Percentiles rank a stretch among this genome's conserved stretches.
These are phyloP conservation scores for Drosophila elegans DNA, from an alignment of 1,140 invertebrate species.

Conservation along the genomic window DNA sequence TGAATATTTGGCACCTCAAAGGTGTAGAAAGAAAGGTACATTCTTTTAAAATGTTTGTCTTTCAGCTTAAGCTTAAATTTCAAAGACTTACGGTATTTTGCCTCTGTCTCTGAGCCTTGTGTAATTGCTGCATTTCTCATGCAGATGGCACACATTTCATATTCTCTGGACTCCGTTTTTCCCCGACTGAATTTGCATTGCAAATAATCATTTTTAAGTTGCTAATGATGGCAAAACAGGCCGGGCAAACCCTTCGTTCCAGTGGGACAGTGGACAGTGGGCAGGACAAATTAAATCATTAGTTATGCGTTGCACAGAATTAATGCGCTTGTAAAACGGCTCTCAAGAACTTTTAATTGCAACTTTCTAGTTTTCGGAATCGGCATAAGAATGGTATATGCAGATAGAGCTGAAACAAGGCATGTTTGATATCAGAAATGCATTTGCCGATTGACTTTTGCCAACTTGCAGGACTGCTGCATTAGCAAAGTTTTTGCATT, in stretches of 20 bases:
- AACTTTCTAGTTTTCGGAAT: slow-evolving; percentile 35
- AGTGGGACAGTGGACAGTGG: slow-evolving; percentile 22
- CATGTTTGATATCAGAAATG: slow-evolving; percentile 62
- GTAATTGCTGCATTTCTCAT: slow-evolving; percentile 66
- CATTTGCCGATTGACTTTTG: slow-evolving; percentile 71
- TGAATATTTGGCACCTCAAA: slow-evolving; percentile 49
- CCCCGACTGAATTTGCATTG: slow-evolving; percentile 62
- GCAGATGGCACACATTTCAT: slow-evolving; percentile 52
- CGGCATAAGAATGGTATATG: slow-evolving; percentile 20
- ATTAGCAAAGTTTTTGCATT: slow-evolving; percentile 77
- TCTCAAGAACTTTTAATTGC: slow-evolving; percentile 71
- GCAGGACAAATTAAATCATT: slow-evolving; percentile 76
- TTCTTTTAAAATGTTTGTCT: slow-evolving; percentile 9
- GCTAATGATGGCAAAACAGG: slow-evolving; percentile 56
- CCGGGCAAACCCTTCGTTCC: slow-evolving; percentile 1
- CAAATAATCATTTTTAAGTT: slow-evolving; percentile 79
- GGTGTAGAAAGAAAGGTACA: slow-evolving; percentile 6
- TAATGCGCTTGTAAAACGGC: slow-evolving; percentile 66
- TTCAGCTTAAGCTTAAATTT: slow-evolving; percentile 11
- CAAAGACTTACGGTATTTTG: neutral
- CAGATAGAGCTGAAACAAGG: slow-evolving; percentile 23
- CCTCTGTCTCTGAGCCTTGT: neutral
- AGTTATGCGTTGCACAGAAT: slow-evolving; percentile 75
- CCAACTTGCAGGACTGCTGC: slow-evolving; percentile 34
- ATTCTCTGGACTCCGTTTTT: slow-evolving; percentile 29